These are phyloP conservation scores for Deladenus siricidicola DNA, from an alignment of 2,888 invertebrate genomes.

Conservation along the genomic window DNA sequence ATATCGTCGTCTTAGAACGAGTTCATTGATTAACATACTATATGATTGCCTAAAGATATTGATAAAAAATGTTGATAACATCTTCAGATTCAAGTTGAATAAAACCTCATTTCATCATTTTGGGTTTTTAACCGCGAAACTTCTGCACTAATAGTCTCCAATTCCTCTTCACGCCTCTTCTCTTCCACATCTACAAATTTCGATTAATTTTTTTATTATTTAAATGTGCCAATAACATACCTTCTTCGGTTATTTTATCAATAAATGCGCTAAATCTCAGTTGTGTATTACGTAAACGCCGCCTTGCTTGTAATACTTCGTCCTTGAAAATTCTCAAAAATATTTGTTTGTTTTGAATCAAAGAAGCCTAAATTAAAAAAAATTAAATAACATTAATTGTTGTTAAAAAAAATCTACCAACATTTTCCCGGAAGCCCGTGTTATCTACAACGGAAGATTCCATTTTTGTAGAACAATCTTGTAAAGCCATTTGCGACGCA, in stretches of 20 bases:
- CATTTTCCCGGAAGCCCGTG: too few species aligned
- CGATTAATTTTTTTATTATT: neutral
- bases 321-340: neutral
- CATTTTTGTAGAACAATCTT: too few species aligned
- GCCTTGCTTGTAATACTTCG: slow-evolving; percentile 2
- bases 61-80: too few species aligned
- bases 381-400: too few species aligned
- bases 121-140: too few species aligned
- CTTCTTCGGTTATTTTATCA: neutral
- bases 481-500: too few species aligned
- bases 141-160: neutral
- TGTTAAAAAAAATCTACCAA: too few species aligned
- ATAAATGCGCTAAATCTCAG: neutral
- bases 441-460: too few species aligned
- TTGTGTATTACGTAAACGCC: slow-evolving; percentile 1
- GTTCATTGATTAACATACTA: slow-evolving; percentile 19
- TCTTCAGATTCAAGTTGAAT: too few species aligned
- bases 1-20: slow-evolving; percentile 30
- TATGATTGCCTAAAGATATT: slow-evolving; percentile 6
- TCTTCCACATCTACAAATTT: neutral
- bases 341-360: slow-evolving; percentile 7
- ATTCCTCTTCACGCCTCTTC: neutral
- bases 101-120: too few species aligned
- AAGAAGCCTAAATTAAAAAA: slow-evolving; percentile 1
- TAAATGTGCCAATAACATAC: neutral